These are phyloP conservation scores for Brachionus rotundiformis DNA, from an alignment of 1,140 invertebrate genomes.

Conservation along the genomic window DNA sequence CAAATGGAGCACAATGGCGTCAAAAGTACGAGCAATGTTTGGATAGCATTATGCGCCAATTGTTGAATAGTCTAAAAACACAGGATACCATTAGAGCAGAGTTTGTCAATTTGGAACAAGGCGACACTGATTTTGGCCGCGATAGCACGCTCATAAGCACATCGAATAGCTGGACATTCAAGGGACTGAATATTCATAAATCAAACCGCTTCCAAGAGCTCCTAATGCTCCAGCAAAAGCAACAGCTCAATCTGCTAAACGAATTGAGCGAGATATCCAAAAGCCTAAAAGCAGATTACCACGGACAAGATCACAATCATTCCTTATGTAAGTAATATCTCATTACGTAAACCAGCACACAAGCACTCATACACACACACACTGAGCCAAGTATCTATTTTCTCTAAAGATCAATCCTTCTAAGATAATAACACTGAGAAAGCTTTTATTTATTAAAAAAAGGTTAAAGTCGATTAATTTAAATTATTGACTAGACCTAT, in stretches of 20 bases:
- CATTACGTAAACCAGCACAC: background rate
- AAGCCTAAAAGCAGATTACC: background rate
- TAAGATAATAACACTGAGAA: background rate
- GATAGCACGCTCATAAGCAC: background rate
- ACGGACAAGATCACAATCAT: constrained; percentile 1
- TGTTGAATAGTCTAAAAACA: constrained; percentile 29
- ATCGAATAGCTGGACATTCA: constrained; percentile 28
- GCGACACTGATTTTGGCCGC: background rate
- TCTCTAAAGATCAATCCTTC: background rate
- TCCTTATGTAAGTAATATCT: background rate
- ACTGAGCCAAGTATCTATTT: background rate
- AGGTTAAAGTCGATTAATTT: background rate
- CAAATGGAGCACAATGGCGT: background rate
- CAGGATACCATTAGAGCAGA: constrained; percentile 2
- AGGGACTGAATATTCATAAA: background rate
- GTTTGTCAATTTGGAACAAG: constrained; percentile 4
- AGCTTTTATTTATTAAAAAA: background rate
- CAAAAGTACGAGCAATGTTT: constrained; percentile 1
- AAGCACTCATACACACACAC: background rate
- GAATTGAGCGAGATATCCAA: constrained; percentile 31
- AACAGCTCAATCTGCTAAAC: constrained; percentile 38
- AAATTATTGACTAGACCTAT: background rate
- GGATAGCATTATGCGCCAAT: constrained; percentile 21
- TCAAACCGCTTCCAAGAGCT: background rate
- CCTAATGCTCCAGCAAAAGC: constrained; percentile 31